Evolutionary conservation across 2,888 invertebrate genomes (phyloP).

Genomic region (Onthophagus sagittarius): DNA sequence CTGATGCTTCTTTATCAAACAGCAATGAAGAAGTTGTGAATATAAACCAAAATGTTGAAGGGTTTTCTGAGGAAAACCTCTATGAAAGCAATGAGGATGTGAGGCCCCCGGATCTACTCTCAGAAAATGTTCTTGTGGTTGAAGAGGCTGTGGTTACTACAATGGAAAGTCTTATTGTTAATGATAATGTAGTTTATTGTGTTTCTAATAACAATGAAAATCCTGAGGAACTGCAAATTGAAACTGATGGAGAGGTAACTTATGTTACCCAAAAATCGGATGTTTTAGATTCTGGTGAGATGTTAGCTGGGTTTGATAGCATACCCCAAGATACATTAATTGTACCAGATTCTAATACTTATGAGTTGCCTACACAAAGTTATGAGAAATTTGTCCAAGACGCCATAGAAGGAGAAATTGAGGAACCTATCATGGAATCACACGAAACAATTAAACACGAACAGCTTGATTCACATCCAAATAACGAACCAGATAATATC

Average conservation of each 20-base stretch:
- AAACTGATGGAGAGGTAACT: neutral
- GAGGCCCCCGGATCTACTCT: neutral
- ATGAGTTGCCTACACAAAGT: neutral
- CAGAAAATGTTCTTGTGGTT: neutral
- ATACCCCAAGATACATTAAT: neutral
- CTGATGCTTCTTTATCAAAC: neutral
- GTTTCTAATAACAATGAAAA: neutral
- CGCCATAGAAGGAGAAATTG: neutral
- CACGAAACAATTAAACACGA: neutral
- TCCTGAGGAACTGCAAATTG: neutral
- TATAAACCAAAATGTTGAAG: neutral
- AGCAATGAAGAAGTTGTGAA: neutral
- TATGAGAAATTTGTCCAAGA: neutral
- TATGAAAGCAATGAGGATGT: neutral
- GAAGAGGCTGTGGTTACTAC: neutral
- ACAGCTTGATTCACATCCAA: neutral
- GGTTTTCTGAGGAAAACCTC: neutral
- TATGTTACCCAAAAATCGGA: neutral
- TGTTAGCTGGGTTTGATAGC: neutral
- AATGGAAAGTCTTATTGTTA: neutral
- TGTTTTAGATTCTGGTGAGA: neutral
- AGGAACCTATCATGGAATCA: neutral
- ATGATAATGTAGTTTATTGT: neutral
- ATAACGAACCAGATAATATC: neutral
- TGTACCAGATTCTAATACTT: neutral